phyloP scores from a whole-genome alignment of 2,888 invertebrate genomes.

The Caenorhabditis sulstoni region DNA sequence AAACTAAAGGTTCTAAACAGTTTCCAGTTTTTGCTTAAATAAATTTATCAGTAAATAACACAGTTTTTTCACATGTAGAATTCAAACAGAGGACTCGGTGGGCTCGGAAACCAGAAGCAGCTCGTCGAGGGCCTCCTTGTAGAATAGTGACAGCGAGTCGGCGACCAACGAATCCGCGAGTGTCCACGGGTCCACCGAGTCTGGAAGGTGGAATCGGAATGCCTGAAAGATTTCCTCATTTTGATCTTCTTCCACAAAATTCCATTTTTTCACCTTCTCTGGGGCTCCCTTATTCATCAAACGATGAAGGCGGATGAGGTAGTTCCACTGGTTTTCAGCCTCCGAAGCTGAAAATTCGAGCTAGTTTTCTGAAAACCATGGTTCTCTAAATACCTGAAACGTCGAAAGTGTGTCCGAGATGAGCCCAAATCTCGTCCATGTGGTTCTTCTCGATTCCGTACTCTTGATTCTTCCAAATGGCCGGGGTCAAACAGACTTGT shows the following conservation, averaged over 20 bases:
- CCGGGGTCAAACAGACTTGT: constrained; percentile 43
- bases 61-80: no score
- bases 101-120: constrained; percentile 22
- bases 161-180: constrained; percentile 30
- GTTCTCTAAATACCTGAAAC: constrained; percentile 38
- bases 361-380: neutral
- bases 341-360: constrained; percentile 26
- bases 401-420: constrained; percentile 54
- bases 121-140: constrained; percentile 24
- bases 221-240: constrained; percentile 15
- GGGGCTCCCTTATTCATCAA: constrained; percentile 30
- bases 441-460: constrained; percentile 21
- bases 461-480: constrained; percentile 45
- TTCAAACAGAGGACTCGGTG: constrained; percentile 29
- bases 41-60: no score
- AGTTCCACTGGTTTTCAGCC: constrained; percentile 50
- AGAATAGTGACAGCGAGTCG: constrained; percentile 18
- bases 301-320: constrained; percentile 34
- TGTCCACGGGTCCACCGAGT: constrained; percentile 9
- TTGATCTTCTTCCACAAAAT: neutral
- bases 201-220: constrained; percentile 12
- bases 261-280: constrained; percentile 5
- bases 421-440: constrained; percentile 49
- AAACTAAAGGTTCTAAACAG: no score
- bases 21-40: no score